These are phyloP conservation scores for Pyrochroa serraticornis DNA, from an alignment of 2,888 invertebrate species.

Conservation along the genomic window DNA sequence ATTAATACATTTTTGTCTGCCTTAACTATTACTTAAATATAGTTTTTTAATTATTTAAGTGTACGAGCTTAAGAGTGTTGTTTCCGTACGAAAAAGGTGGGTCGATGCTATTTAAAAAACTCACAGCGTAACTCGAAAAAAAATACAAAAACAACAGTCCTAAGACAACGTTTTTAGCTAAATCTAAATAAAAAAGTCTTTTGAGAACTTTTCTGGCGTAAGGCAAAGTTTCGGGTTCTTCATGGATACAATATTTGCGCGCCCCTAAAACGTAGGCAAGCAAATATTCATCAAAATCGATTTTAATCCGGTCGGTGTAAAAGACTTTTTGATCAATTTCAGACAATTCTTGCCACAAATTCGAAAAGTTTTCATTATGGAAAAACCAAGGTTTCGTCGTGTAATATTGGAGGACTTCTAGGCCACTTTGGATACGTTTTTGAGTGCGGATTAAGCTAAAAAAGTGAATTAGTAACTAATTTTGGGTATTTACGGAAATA, in stretches of 20 bases:
- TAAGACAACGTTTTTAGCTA: constrained; percentile 44
- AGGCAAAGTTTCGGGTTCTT: constrained; percentile 77
- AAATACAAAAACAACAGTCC: constrained; percentile 14
- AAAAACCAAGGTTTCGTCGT: constrained; percentile 84
- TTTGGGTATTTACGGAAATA: no score
- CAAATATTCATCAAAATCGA: constrained; percentile 71
- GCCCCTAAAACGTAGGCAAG: constrained; percentile 79
- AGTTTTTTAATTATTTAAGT: no score
- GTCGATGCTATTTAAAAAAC: no score
- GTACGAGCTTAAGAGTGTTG: no score
- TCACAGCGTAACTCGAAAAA: background rate
- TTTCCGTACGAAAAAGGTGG: no score
- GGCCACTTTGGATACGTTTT: constrained; percentile 65
- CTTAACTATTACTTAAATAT: no score
- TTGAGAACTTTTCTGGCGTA: constrained; percentile 69
- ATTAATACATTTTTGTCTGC: no score
- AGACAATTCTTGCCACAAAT: constrained; percentile 62
- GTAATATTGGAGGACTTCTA: constrained; percentile 77
- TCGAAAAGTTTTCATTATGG: constrained; percentile 65
- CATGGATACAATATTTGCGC: constrained; percentile 83
- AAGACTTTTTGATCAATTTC: constrained; percentile 67
- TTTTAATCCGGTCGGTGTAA: constrained; percentile 60
- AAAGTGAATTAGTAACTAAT: constrained; percentile 22
- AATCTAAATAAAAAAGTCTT: constrained; percentile 52
- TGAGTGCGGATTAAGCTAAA: constrained; percentile 70